Conservation (phyloP, 2,888 invertebrate genomes). For the Epistrophe eligans region DNA sequence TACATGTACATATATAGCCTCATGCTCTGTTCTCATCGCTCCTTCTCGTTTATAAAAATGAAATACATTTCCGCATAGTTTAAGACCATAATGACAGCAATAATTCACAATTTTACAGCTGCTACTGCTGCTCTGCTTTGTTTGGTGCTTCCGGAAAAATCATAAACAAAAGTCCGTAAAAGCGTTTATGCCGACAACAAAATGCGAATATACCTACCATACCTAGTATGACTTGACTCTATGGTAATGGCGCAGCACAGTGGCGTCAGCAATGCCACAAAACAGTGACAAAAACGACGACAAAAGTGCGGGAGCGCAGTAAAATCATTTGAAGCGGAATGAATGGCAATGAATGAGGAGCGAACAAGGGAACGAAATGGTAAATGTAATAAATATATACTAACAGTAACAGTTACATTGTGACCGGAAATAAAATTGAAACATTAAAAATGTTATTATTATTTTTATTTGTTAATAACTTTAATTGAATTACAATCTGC, state of each 20-base stretch:
- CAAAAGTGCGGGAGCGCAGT: conserved; percentile 57
- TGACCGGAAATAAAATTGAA: conserved; percentile 69
- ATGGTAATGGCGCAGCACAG: conserved; percentile 24
- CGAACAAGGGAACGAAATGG: conserved; percentile 65
- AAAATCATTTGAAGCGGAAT: conserved; percentile 72
- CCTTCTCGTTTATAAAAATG: conserved; percentile 45
- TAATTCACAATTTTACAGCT: conserved; percentile 73
- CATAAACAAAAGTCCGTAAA: conserved; percentile 74
- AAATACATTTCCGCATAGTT: conserved; percentile 75
- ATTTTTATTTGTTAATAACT: conserved; percentile 71
- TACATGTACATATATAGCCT: no score
- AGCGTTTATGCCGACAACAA: conserved; percentile 51
- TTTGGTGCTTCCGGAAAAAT: conserved; percentile 52
- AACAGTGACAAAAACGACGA: conserved; percentile 68
- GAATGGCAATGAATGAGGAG: conserved; percentile 67
- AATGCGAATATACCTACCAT: not conserved
- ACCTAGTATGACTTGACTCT: not conserved
- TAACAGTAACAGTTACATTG: conserved; percentile 34
- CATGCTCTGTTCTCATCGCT: conserved; percentile 36
- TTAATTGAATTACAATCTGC: conserved; percentile 76
- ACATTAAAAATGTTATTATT: conserved; percentile 69
- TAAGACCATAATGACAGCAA: conserved; percentile 75
- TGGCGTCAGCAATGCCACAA: conserved; percentile 46
- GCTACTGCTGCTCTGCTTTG: conserved; percentile 11
- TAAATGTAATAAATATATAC: conserved; percentile 58